These are phyloP conservation scores for Eptesicus fuscus DNA, from an alignment of 2,113 vertebrate genomes.

Conservation along the genomic window DNA sequence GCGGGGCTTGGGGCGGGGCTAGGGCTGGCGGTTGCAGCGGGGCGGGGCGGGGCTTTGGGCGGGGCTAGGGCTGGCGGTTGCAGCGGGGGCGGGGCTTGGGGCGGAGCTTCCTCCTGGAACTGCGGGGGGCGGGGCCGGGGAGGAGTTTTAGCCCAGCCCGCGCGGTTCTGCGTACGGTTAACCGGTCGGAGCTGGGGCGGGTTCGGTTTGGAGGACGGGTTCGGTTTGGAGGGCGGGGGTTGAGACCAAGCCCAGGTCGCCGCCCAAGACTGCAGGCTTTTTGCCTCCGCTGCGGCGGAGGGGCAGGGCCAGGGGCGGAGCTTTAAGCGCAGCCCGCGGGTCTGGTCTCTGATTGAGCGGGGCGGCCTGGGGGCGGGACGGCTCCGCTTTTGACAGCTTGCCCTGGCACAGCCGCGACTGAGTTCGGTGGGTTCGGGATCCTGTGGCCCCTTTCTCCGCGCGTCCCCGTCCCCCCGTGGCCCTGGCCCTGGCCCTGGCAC, in stretches of 20 bases:
- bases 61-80: no score
- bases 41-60: not conserved
- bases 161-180: no score
- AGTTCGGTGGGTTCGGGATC: slow-evolving; percentile 10
- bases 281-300: not conserved
- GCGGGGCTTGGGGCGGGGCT: no score
- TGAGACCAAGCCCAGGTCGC: not conserved
- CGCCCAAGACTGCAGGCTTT: not conserved
- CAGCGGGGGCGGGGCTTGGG: not conserved
- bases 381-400: slow-evolving; percentile 60
- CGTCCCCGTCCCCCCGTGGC: slow-evolving; percentile 40
- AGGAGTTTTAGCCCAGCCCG: not conserved
- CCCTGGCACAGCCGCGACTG: not conserved
- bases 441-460: slow-evolving; percentile 34
- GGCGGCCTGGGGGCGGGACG: slow-evolving; percentile 12
- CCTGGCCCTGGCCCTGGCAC: not conserved
- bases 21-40: no score
- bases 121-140: not conserved
- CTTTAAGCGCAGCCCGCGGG: not conserved
- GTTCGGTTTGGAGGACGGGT: no score
- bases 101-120: not conserved
- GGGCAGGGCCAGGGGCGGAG: slow-evolving; percentile 20
- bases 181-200: not conserved
- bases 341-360: not conserved
- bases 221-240: not conserved